Base-by-base conservation (phyloP, 2,113 vertebrate species). In the Raja brachyura region DNA sequence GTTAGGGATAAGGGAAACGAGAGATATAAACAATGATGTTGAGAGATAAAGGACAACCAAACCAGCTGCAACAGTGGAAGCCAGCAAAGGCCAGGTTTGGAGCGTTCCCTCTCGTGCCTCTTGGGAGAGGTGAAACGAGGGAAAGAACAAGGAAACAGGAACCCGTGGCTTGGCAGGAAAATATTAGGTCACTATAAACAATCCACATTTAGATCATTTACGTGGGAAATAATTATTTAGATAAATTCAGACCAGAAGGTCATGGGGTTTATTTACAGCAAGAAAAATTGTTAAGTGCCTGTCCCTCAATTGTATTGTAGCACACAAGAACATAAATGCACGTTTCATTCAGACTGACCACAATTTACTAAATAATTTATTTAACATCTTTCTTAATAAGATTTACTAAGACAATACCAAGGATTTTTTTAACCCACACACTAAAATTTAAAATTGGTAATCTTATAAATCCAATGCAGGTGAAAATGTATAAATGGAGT, bases 161-260 rank as follows among this genome's bases (percentile, higher is more conserved):
- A 92, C 88, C 22, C 39, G 70, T 33, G 33, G 66, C 31, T 92
- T 54, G 56, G 56, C 88, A 92, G 33, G 20, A 31, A 28, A 25
- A 73, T 33, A 79, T 73, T 73, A 59, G 28, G 83, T 86, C 31
- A 86, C 83, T 86, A 16, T n/a, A 63, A 63, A n/a, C n/a, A 92
- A 70, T 92, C 85, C n/a, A 33, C 2, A 63, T 66, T 88, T 63
- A 66, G n/a, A 81, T 25, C 56, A 61, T 59, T 86, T 61, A 25
- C 31, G 28, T 86, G 56, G 75, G 56, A 86, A 86, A 86, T 59
- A 63, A 25, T 61, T 59, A 86, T 31, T 86, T 63, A 86, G 25
- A 86, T 2, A 61, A 86, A 61, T 59, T 16, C 10, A 31, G 61
- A 63, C 56, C 28, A 86, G 11, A 63, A 14, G 39, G 56, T 61